A percentile compares a stretch with the other conserved stretches of the same genome.
Evolutionary conservation across 1,140 invertebrate species (phyloP).

Genomic region (Drosophila littoralis): DNA sequence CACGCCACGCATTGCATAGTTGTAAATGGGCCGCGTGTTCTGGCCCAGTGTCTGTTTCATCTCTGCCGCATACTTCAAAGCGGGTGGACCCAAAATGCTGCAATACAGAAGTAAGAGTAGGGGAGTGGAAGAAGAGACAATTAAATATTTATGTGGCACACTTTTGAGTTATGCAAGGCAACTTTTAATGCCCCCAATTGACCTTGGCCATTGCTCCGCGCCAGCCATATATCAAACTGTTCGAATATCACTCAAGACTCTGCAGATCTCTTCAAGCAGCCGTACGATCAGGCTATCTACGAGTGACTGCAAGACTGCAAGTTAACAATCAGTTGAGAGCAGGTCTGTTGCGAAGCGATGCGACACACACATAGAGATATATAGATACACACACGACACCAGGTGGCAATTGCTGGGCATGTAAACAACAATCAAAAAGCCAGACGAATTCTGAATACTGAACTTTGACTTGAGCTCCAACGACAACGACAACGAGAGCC

Average conservation of each 20-base stretch:
- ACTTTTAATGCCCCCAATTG: constrained; percentile 72
- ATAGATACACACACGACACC: constrained; percentile 35
- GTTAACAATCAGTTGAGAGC: constrained; percentile 22
- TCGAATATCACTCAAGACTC: constrained; percentile 32
- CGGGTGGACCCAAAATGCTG: constrained; percentile 91
- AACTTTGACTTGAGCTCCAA: constrained; percentile 55
- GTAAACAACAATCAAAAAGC: constrained; percentile 40
- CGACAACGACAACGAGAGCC: not conserved
- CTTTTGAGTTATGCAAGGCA: constrained; percentile 79
- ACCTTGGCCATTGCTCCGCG: constrained; percentile 56
- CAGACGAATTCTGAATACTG: constrained; percentile 37
- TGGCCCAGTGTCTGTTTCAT: constrained; percentile 89
- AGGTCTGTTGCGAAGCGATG: constrained; percentile 18
- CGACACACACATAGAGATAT: not conserved
- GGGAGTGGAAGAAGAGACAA: constrained; percentile 26
- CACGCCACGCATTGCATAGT: constrained; percentile 92
- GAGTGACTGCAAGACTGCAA: constrained; percentile 49
- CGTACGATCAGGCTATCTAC: constrained; percentile 28
- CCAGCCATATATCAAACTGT: constrained; percentile 34
- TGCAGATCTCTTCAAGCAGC: constrained; percentile 24
- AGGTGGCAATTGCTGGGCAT: constrained; percentile 48
- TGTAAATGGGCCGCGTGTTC: constrained; percentile 92
- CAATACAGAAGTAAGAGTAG: constrained; percentile 33
- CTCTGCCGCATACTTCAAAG: constrained; percentile 90
- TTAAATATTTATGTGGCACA: constrained; percentile 83